A percentile compares a stretch with the other conserved stretches of the same genome.
These are phyloP conservation scores for Melitaea cinxia DNA, from an alignment of 1,140 invertebrate genomes.

Conservation along the genomic window DNA sequence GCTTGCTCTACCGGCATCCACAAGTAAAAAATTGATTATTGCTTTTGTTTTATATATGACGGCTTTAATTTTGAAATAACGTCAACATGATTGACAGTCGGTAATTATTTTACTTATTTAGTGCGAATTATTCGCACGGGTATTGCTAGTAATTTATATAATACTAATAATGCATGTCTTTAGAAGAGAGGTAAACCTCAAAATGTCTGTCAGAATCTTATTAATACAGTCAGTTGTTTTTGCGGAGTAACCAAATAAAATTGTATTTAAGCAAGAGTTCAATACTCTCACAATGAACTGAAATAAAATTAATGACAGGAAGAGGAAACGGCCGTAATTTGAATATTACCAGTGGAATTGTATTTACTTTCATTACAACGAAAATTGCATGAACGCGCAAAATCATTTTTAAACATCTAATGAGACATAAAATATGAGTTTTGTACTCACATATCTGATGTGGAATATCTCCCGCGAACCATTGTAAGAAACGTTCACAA, in stretches of 20 bases:
- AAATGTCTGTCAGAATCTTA: too few relatives aligned
- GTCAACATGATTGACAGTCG: too few relatives aligned
- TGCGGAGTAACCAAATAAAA: conserved; percentile 7
- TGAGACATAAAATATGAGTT: neutral
- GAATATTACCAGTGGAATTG: conserved; percentile 31
- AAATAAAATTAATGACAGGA: conserved; percentile 37
- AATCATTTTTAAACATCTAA: neutral
- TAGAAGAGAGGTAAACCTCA: too few relatives aligned
- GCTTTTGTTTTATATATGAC: too few relatives aligned
- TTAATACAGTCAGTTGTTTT: too few relatives aligned
- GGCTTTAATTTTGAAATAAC: too few relatives aligned
- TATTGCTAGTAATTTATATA: too few relatives aligned
- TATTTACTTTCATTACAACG: neutral
- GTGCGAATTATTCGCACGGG: too few relatives aligned
- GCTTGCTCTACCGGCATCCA: too few relatives aligned
- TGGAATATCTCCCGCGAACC: conserved; percentile 74
- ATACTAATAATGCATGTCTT: too few relatives aligned
- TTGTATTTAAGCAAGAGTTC: conserved; percentile 16
- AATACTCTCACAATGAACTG: conserved; percentile 23
- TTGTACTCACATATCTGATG: conserved; percentile 71
- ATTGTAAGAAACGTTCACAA: conserved; percentile 45
- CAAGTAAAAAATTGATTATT: too few relatives aligned
- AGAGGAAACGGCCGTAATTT: conserved; percentile 27
- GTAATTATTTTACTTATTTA: too few relatives aligned
- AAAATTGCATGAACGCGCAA: neutral